Conservation (phyloP, 1,140 invertebrate genomes). For the Pachyrhynchus sulphureomaculatus region DNA sequence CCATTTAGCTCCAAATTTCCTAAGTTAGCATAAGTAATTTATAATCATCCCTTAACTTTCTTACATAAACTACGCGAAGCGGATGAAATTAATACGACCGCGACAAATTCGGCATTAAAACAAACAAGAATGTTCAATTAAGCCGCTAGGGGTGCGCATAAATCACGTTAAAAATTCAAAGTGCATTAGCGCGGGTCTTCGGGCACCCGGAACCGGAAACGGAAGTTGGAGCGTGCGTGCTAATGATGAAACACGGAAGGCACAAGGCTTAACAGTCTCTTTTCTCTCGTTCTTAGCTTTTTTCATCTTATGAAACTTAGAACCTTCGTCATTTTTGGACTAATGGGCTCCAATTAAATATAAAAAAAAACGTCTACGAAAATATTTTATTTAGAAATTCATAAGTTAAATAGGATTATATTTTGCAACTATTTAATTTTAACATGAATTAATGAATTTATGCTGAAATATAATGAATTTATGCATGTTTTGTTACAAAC, state of each 20-base stretch:
- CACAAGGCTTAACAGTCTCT: too few species aligned
- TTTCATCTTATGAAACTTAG: too few species aligned
- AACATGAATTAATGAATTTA: too few species aligned
- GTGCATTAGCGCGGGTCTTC: slow-evolving; percentile 38
- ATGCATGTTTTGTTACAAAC: too few species aligned
- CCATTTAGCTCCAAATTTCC: too few species aligned
- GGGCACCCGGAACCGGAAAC: slow-evolving; percentile 47
- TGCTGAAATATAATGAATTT: too few species aligned
- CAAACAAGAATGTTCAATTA: slow-evolving; percentile 47
- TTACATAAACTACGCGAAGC: slow-evolving; percentile 23
- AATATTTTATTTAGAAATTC: too few species aligned
- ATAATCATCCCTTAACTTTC: slow-evolving; percentile 28
- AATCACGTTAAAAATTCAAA: slow-evolving; percentile 48
- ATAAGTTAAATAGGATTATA: too few species aligned
- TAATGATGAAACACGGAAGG: slow-evolving; percentile 43
- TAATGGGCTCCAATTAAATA: too few species aligned
- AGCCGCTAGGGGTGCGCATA: slow-evolving; percentile 35
- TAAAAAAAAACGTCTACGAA: too few species aligned
- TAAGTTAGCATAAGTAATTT: slow-evolving; percentile 13
- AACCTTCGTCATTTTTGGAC: too few species aligned
- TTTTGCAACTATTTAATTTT: too few species aligned
- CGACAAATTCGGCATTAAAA: slow-evolving; percentile 35
- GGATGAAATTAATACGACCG: slow-evolving; percentile 28
- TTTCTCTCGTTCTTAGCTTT: slow-evolving; percentile 1
- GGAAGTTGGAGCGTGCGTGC: slow-evolving; percentile 50